A percentile compares a stretch with the other conserved stretches of the same genome.
Conservation (phyloP, 2,888 invertebrate genomes). For the Tachina fera region DNA sequence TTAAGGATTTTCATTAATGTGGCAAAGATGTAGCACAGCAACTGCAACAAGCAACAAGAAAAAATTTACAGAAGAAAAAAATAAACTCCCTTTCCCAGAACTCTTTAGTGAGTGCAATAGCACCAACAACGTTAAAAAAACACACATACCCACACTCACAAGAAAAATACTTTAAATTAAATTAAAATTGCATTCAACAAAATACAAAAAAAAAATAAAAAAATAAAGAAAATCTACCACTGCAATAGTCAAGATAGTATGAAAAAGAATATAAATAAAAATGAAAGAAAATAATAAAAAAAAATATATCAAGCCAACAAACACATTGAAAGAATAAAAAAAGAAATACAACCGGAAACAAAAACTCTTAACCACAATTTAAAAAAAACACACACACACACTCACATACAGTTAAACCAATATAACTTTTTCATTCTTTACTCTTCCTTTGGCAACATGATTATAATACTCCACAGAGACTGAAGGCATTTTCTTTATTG, state of each 20-base stretch:
- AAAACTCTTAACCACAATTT: constrained; percentile 56
- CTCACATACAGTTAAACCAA: constrained; percentile 17
- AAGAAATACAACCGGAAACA: neutral
- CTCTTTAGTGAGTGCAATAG: constrained; percentile 41
- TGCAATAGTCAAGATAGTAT: constrained; percentile 62
- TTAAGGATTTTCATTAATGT: constrained; percentile 61
- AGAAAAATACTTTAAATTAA: constrained; percentile 63
- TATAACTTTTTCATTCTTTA: constrained; percentile 20
- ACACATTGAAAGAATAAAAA: constrained; percentile 28
- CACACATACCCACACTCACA: neutral
- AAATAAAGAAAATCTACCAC: constrained; percentile 54
- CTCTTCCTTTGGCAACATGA: constrained; percentile 35
- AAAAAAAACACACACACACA: constrained; percentile 31
- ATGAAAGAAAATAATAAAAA: constrained; percentile 26
- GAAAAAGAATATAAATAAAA: constrained; percentile 62
- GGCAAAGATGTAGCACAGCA: constrained; percentile 45
- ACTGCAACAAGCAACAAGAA: constrained; percentile 8
- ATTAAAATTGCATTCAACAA: constrained; percentile 63
- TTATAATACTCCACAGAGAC: constrained; percentile 57
- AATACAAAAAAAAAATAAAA: constrained; percentile 29
- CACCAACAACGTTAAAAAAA: constrained; percentile 20
- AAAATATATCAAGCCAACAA: constrained; percentile 38
- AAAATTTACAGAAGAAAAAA: neutral
- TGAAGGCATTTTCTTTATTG: constrained; percentile 54
- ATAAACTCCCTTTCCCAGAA: constrained; percentile 25